Conservation (phyloP, 2,888 invertebrate species). For the Schrankia costaestrigalis region DNA sequence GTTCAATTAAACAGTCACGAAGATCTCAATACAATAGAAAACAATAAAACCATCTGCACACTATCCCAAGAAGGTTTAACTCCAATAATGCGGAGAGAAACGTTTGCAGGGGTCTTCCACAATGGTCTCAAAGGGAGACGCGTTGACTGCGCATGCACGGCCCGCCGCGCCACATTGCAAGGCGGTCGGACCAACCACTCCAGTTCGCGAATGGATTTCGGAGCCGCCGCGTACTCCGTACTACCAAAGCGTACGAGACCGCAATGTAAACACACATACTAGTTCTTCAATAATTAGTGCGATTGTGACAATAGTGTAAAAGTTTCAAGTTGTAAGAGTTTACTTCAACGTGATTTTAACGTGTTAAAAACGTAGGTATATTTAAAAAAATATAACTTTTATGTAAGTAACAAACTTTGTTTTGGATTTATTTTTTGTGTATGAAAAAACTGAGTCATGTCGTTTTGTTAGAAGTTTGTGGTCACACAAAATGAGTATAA, state of each 20-base stretch:
- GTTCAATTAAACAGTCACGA: no score
- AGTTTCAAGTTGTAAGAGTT: constrained; percentile 37
- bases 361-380: constrained; percentile 24
- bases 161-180: constrained; percentile 49
- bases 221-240: constrained; percentile 43
- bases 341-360: constrained; percentile 29
- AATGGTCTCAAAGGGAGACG: constrained; percentile 60
- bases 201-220: constrained; percentile 57
- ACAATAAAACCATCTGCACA: constrained; percentile 47
- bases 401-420: constrained; percentile 1
- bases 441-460: constrained; percentile 19
- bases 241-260: constrained; percentile 31
- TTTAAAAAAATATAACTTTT: constrained; percentile 1
- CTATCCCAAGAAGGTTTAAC: constrained; percentile 60
- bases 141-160: constrained; percentile 69
- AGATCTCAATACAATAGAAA: constrained; percentile 29
- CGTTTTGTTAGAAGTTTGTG: constrained; percentile 29
- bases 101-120: constrained; percentile 63
- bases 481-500: constrained; percentile 46
- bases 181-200: constrained; percentile 44
- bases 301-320: constrained; percentile 36
- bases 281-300: constrained; percentile 41
- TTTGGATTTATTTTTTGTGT: constrained; percentile 1
- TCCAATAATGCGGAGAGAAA: constrained; percentile 57
- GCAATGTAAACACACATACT: constrained; percentile 52